Evolutionary conservation across 2,797 vertebrate species (phyloP), one percentile per base, ranked within the genome.

Genomic region (Cetoscarus ocellatus): DNA sequence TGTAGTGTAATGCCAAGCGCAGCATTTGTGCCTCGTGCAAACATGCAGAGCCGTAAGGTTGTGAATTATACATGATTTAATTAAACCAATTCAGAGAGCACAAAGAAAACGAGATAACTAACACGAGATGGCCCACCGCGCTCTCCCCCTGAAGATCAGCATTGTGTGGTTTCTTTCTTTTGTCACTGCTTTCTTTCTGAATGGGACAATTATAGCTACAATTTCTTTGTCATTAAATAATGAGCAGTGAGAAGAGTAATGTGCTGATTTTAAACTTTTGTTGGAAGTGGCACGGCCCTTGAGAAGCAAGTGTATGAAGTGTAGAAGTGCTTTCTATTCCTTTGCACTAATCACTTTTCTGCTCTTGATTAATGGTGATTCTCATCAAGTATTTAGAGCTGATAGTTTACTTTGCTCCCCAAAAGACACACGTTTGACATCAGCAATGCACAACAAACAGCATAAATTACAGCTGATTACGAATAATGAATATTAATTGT

Each of bases 21-120:
- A 79, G 80, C 71, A 74, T 66, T 84, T 67, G 38, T 44, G 74
- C 53, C 53, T 73, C 42, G 50, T 11, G 17, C 66, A 79, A 87
- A 86, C 80, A 83, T n/a, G 35, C 42, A 55, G 63, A 63, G 49
- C 75, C 65, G 70, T 40, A 72, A 73, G 80, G 65, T 84, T 75
- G 68, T 91, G 87, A 91, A 92, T 92, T 89, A 85, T 86, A 88
- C 88, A 91, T 90, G 85, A 90, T 85, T 87, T 86, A 86, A 86
- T 93, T 88, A 90, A 87, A 87, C 72, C 75, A 84, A 88, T 82
- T 80, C 80, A 81, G 70, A 61, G 71, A 78, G 79, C 83, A 89
- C 77, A 87, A 89, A 87, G 86, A 77, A 89, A 90, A 90, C 80
- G 59, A 86, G 77, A 80, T 80, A 61, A 67, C 70, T 70, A 73